Evolutionary conservation across 1,140 invertebrate genomes (phyloP).

Genomic region (Leptestheria dahalacensis): DNA sequence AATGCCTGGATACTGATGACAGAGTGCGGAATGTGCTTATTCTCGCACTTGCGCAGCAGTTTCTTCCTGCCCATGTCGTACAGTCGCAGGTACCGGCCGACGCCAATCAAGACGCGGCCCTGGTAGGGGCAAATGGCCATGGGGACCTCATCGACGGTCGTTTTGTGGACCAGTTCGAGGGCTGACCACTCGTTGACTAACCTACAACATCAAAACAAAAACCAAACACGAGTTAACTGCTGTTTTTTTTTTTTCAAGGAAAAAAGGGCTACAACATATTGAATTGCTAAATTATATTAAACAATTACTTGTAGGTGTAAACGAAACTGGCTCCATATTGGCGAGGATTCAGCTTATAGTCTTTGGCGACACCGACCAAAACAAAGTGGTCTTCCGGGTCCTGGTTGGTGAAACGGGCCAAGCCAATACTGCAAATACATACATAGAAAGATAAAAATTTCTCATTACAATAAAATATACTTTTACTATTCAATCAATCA

Average conservation of each 20-base stretch:
- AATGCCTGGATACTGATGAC: slow-evolving; percentile 86
- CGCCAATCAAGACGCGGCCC: slow-evolving; percentile 77
- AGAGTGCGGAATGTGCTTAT: slow-evolving; percentile 92
- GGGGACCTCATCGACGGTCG: slow-evolving; percentile 85
- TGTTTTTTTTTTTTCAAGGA: slow-evolving; percentile 16
- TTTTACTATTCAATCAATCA: too few relatives aligned
- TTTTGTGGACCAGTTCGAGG: slow-evolving; percentile 85
- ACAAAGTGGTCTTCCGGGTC: slow-evolving; percentile 56
- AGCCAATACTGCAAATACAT: slow-evolving; percentile 39
- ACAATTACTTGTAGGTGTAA: slow-evolving; percentile 59
- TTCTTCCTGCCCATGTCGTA: slow-evolving; percentile 98
- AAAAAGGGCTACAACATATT: background rate
- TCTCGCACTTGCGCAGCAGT: slow-evolving; percentile 92
- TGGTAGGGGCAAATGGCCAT: slow-evolving; percentile 79
- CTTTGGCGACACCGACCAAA: slow-evolving; percentile 77
- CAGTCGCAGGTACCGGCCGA: slow-evolving; percentile 77
- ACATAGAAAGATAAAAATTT: slow-evolving; percentile 11
- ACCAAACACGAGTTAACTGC: slow-evolving; percentile 8
- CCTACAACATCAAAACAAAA: slow-evolving; percentile 28
- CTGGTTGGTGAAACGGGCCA: slow-evolving; percentile 53
- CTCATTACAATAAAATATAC: background rate
- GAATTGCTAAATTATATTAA: background rate
- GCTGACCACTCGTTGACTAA: slow-evolving; percentile 50
- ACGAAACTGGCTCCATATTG: slow-evolving; percentile 62
- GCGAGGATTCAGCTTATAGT: slow-evolving; percentile 74